Base-by-base conservation (phyloP, 2,888 invertebrate species). In the Agonopterix arenella region DNA sequence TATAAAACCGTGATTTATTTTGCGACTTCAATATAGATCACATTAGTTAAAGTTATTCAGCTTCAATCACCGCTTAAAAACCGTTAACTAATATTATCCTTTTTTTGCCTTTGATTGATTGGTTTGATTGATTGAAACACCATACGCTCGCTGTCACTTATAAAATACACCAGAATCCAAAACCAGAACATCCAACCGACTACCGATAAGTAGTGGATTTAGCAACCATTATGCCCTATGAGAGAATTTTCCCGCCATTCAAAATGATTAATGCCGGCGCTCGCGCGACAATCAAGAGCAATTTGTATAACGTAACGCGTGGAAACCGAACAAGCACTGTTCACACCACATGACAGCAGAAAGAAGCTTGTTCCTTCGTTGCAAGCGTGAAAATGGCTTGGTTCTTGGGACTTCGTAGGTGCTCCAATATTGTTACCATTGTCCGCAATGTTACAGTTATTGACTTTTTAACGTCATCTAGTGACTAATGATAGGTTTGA, bases 141-240 rank as follows among this genome's bases (percentile, higher is more conserved):
- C 18, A 3, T 18, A 8, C 44, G 18, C 18, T 43, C 43, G 43
- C 43, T 8, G n/a, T 11, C 11, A 8, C 11, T 11, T 11, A n/a
- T 8, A 43, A 42, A 52, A 64, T 59, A 47, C 1, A 50, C 64
- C 62, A 53, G 43, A 52, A 47, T 37, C 11, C 44, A 43, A 48
- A 71, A 71, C 58, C 62, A 68, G 68, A 70, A 64, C 68, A 61
- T 59, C 60, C 60, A 60, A 60, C 60, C 60, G 56, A 60, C 61
- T 55, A 58, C 52, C 73, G 77, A 72, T 78, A 80, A 80, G 77
- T 76, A 80, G 73, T 71, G 74, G 75, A 80, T 81, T 81, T 78
- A 77, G 73, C 72, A 62, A 65, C 73, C 73, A 77, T 76, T 79
- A 74, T 70, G 65, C 67, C 71, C 70, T 60, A 60, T 57, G 55